A percentile compares a stretch with the other conserved stretches of the same genome.
phyloP scores from a whole-genome alignment of 1,140 invertebrate species.

The Leptoteleia sp. region DNA sequence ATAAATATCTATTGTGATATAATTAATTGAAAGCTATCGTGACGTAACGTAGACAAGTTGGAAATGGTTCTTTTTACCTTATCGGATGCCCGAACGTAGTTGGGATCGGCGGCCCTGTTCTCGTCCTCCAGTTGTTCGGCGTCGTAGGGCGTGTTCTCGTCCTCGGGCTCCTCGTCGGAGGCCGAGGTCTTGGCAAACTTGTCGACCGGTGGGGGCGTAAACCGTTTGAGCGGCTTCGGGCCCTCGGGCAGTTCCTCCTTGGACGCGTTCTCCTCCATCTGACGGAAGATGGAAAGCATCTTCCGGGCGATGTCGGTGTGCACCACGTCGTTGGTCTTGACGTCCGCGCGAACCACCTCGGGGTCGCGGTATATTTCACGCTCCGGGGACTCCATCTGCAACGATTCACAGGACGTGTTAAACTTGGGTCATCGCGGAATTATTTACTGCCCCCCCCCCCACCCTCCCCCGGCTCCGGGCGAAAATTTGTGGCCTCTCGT shows the following conservation, averaged over 20 bases:
- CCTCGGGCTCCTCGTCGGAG: slow-evolving; percentile 83
- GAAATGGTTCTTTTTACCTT: too few relatives aligned
- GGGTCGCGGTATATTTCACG: slow-evolving; percentile 89
- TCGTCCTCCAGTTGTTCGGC: too few relatives aligned
- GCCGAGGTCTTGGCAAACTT: slow-evolving; percentile 82
- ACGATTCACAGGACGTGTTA: slow-evolving; percentile 12
- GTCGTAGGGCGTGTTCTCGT: slow-evolving; percentile 79
- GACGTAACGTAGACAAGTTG: too few relatives aligned
- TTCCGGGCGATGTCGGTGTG: slow-evolving; percentile 89
- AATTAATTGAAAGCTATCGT: too few relatives aligned
- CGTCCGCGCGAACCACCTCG: slow-evolving; percentile 86
- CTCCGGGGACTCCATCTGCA: slow-evolving; percentile 86
- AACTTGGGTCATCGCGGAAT: slow-evolving; percentile 1
- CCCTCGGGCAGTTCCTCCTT: slow-evolving; percentile 84
- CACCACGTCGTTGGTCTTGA: slow-evolving; percentile 79
- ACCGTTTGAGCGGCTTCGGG: slow-evolving; percentile 91
- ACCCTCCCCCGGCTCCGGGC: too few relatives aligned
- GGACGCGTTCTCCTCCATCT: slow-evolving; percentile 88
- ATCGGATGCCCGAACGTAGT: slow-evolving; percentile 82
- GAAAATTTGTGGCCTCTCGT: slow-evolving; percentile 1
- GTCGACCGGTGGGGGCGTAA: slow-evolving; percentile 92
- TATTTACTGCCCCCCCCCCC: slow-evolving; percentile 5
- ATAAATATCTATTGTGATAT: too few relatives aligned
- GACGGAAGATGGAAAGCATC: slow-evolving; percentile 92
- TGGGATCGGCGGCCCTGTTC: slow-evolving; percentile 82